Conservation (phyloP, 2,113 vertebrate genomes). For the Menura novaehollandiae region DNA sequence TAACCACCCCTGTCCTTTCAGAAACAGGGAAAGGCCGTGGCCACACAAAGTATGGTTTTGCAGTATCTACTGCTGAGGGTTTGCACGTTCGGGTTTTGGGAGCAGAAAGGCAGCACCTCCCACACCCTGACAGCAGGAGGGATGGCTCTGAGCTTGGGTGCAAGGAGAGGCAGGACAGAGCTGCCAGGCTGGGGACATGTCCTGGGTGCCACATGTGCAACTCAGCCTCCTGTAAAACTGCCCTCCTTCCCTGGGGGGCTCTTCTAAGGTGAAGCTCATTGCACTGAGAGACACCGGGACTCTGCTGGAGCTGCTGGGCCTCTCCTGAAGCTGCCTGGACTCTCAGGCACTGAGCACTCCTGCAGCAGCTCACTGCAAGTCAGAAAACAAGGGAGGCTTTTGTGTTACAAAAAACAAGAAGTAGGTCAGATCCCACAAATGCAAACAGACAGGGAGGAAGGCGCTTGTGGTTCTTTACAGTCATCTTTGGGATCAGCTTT, state of each 20-base stretch:
- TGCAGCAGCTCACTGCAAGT: neutral
- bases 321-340: neutral
- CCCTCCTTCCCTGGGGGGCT: neutral
- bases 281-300: accelerated
- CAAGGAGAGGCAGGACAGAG: neutral
- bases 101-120: neutral
- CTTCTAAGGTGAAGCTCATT: neutral
- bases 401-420: conserved; percentile 3
- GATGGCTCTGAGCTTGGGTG: accelerated
- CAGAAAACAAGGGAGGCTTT: neutral
- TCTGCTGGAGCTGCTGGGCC: neutral
- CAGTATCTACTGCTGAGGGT: neutral
- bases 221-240: neutral
- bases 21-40: neutral
- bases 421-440: conserved; percentile 56
- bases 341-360: neutral
- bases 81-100: neutral
- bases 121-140: neutral
- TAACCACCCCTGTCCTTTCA: neutral
- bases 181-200: neutral
- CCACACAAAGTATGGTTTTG: neutral
- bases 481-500: neutral
- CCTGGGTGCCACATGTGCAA: accelerated
- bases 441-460: conserved; percentile 25
- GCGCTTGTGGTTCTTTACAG: neutral